Conservation (phyloP, 2,888 invertebrate genomes). For the Eristalinus sepulchralis region DNA sequence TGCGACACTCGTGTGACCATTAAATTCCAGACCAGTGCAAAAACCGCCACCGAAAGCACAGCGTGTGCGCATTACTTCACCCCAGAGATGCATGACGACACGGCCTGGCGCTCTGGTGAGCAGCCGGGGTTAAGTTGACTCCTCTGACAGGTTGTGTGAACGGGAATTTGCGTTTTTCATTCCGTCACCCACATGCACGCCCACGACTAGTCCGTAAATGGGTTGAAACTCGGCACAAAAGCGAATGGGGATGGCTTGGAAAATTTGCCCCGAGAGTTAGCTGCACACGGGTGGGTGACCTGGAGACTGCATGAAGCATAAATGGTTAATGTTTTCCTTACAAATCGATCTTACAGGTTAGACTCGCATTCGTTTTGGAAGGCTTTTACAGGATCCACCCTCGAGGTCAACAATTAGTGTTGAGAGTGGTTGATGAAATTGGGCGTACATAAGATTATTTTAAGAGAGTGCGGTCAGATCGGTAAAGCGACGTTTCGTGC, state of each 20-base stretch:
- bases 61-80: slow-evolving; percentile 37
- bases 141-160: slow-evolving; percentile 42
- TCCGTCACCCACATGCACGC: background rate
- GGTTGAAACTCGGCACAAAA: slow-evolving; percentile 5
- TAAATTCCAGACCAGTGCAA: slow-evolving; percentile 7
- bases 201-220: slow-evolving; percentile 11
- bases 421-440: slow-evolving; percentile 25
- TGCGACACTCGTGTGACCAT: slow-evolving; percentile 43
- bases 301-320: background rate
- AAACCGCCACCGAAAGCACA: background rate
- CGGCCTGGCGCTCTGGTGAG: slow-evolving; percentile 24
- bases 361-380: slow-evolving; percentile 46
- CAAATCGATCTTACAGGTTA: slow-evolving; percentile 30
- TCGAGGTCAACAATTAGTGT: background rate
- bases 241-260: background rate
- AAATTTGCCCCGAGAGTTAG: slow-evolving; percentile 12
- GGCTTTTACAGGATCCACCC: background rate
- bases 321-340: slow-evolving; percentile 30
- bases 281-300: background rate
- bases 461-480: too few species aligned
- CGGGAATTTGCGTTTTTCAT: slow-evolving; percentile 54
- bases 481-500: slow-evolving; percentile 3
- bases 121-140: slow-evolving; percentile 43
- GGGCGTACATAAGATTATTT: too few species aligned
- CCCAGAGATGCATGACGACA: slow-evolving; percentile 43